Conservation (phyloP, 1,140 invertebrate species). For the Araneus ventricosus region DNA sequence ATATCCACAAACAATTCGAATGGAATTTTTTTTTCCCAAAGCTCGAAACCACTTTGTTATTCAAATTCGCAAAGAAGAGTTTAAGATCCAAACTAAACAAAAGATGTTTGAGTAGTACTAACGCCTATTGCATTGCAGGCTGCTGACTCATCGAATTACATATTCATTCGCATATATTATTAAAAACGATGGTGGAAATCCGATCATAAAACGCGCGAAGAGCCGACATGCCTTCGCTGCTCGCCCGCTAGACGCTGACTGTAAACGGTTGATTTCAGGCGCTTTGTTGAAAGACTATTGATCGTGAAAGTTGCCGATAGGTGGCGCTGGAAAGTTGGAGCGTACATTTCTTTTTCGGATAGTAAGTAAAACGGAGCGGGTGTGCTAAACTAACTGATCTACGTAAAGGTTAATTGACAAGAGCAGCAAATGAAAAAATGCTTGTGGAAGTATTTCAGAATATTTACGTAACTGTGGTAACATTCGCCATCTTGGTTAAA, state of each 20-base stretch:
- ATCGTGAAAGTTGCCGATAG: constrained; percentile 42
- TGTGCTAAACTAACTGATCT: neutral
- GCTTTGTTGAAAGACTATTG: constrained; percentile 36
- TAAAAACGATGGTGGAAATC: neutral
- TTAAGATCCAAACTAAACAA: neutral
- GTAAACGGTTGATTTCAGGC: neutral
- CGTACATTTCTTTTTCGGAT: neutral
- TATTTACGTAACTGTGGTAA: too few species aligned
- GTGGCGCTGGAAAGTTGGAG: constrained; percentile 50
- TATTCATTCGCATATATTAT: neutral
- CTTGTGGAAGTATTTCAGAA: too few species aligned
- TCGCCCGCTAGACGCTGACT: constrained; percentile 5
- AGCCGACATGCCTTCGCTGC: neutral
- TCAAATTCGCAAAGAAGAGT: neutral
- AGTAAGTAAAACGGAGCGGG: neutral
- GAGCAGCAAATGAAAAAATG: too few species aligned
- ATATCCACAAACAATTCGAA: neutral
- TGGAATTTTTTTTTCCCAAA: too few species aligned
- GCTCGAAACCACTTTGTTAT: neutral
- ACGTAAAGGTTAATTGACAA: neutral
- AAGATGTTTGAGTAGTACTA: too few species aligned
- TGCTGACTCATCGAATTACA: neutral
- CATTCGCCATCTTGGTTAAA: too few species aligned
- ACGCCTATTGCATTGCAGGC: too few species aligned
- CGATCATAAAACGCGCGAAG: neutral